Conservation (phyloP, 2,888 invertebrate genomes). For the Volucella inflata region DNA sequence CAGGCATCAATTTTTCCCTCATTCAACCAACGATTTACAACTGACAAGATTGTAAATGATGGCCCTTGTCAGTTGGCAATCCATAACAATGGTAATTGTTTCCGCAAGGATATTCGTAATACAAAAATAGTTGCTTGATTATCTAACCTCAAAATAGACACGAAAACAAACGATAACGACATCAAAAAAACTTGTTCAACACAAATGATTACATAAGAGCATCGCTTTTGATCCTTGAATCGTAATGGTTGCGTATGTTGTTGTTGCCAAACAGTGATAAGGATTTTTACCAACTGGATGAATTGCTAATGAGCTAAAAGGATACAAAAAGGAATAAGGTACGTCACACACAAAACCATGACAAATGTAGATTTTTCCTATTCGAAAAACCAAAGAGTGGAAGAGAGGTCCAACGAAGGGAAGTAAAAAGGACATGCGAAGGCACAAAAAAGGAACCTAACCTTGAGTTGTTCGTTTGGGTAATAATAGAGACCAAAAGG, state of each 20-base stretch:
- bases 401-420: no score
- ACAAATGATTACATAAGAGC: constrained; percentile 53
- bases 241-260: constrained; percentile 27
- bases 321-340: constrained; percentile 38
- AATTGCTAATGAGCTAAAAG: constrained; percentile 56
- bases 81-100: constrained; percentile 55
- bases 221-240: constrained; percentile 45
- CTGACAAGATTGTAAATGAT: constrained; percentile 59
- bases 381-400: not conserved
- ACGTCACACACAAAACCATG: constrained; percentile 41
- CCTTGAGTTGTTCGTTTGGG: not conserved
- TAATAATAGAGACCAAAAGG: constrained; percentile 29
- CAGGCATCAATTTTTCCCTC: constrained; percentile 8
- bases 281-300: constrained; percentile 34
- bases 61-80: constrained; percentile 42
- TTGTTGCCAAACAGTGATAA: constrained; percentile 40
- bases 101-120: constrained; percentile 48
- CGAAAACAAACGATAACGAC: constrained; percentile 23
- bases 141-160: constrained; percentile 29
- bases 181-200: constrained; percentile 50
- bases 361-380: constrained; percentile 62
- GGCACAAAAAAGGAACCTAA: constrained; percentile 9
- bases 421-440: not conserved
- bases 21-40: constrained; percentile 47
- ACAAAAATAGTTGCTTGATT: constrained; percentile 64